Base-by-base conservation (phyloP, 2,888 invertebrate species). In the Boloria euphrosyne region DNA sequence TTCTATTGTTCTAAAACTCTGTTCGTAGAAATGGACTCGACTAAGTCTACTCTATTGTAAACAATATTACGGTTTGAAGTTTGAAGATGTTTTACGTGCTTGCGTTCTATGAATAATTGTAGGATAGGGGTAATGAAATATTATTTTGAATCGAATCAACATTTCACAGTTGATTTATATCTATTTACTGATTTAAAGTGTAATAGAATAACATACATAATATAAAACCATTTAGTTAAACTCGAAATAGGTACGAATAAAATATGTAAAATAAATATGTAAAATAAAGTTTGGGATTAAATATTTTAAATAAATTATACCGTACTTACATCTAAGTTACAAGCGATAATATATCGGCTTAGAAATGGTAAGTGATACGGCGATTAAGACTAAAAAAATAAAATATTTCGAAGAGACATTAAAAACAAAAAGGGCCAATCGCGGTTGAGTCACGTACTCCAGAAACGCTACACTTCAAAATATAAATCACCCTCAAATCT, bases 401-500 rank as follows among this genome's bases (percentile, higher is more conserved):
- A 47, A 47, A 47, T 47, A 58, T 27, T 58, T 17, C 13, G 47
- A 17, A 5, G 49, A 31, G 27, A 59, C 58, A 49, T 31, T 59
- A 44, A 55, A 55, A 55, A 38, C 13, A 73, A 70, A 76, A 79
- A 78, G 49, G 53, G 22, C 44, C 49, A 66, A 68, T 65, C 62
- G 43, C 75, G 71, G 74, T 66, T 73, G 68, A 78, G 80, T 79
- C 83, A 83, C 83, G 83, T 80, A 75, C 78, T 75, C 76, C 76
- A 81, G 76, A 86, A 85, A 55, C 55, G 55, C 80, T 73, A 79
- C 76, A 76, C 71, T 74, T 69, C 68, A 72, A 75, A 74, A 71
- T 69, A 70, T 73, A 73, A 74, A 80, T 79, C 82, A 77, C 83
- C 85, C 83, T 78, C 76, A 81, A 81, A 77, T 87, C 86, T 86